Evolutionary conservation across 2,113 vertebrate species (phyloP).

Genomic region (Lanius ludovicianus): DNA sequence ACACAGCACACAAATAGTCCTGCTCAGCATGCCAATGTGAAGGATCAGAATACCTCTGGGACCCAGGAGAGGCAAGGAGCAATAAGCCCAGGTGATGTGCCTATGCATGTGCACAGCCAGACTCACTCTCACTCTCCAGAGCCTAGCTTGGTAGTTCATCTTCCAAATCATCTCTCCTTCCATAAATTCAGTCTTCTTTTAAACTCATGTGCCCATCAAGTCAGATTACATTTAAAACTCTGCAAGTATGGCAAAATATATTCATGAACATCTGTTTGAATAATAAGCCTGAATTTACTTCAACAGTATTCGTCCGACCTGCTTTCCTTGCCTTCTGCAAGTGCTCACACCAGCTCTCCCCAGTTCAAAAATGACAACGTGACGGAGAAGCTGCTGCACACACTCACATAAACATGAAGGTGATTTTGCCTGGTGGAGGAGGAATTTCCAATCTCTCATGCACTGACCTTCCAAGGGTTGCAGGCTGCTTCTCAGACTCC

Average conservation of each 20-base stretch:
- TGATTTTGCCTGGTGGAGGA: not conserved
- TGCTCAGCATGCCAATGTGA: not conserved
- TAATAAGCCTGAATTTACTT: constrained; percentile 8
- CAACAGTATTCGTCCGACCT: not conserved
- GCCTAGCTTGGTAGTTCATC: not conserved
- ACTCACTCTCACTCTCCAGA: not conserved
- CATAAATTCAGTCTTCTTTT: not conserved
- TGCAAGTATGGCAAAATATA: constrained; percentile 22
- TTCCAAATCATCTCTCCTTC: not conserved
- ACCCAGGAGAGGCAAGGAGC: not conserved
- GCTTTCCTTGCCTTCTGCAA: not conserved
- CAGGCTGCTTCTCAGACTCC: not conserved
- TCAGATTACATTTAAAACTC: constrained; percentile 33
- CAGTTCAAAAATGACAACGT: rapidly evolving
- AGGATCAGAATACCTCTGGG: not conserved
- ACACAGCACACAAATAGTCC: not conserved
- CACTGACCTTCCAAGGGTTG: not conserved
- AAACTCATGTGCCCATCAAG: constrained; percentile 1
- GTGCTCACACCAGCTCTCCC: not conserved
- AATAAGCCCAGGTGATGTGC: not conserved
- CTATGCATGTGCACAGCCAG: not conserved
- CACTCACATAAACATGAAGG: not conserved
- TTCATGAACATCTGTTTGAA: constrained; percentile 55
- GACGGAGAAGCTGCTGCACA: not conserved
- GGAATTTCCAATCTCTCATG: not conserved